These are phyloP conservation scores for Diloba caeruleocephala DNA, from an alignment of 2,888 invertebrate genomes.

Conservation along the genomic window DNA sequence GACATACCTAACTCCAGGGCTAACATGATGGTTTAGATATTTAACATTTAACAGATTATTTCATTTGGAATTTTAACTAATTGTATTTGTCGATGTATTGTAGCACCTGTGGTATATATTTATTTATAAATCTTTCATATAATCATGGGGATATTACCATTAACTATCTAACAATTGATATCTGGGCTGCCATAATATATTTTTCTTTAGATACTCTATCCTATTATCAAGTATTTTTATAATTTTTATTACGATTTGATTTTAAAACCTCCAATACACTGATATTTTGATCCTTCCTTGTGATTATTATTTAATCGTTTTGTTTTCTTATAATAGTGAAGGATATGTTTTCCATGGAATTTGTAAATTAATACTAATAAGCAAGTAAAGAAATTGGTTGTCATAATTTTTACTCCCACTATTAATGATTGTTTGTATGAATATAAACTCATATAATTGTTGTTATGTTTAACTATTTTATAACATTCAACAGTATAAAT, in stretches of 20 bases:
- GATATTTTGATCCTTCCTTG: not conserved
- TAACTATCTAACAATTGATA: slow-evolving; percentile 44
- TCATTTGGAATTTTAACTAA: slow-evolving; percentile 31
- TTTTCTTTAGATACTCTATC: slow-evolving; percentile 9
- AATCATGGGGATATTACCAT: slow-evolving; percentile 33
- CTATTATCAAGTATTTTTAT: slow-evolving; percentile 2
- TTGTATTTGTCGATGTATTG: slow-evolving; percentile 21
- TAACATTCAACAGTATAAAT: no score
- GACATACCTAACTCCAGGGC: slow-evolving; percentile 79
- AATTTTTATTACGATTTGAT: not conserved
- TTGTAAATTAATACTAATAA: no score
- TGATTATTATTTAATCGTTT: not conserved
- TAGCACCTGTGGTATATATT: slow-evolving; percentile 34
- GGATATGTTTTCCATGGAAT: no score
- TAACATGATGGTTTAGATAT: slow-evolving; percentile 59
- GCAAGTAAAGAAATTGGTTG: no score
- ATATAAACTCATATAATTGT: no score
- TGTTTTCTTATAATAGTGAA: not conserved
- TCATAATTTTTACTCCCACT: no score
- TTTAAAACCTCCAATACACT: not conserved
- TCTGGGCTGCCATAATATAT: slow-evolving; percentile 25
- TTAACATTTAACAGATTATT: slow-evolving; percentile 37
- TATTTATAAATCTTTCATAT: slow-evolving; percentile 30
- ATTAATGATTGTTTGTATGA: no score
- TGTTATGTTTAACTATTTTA: no score